A percentile compares a stretch with the other conserved stretches of the same genome.
phyloP scores from a whole-genome alignment of 2,888 invertebrate genomes.

The Amiota minor region DNA sequence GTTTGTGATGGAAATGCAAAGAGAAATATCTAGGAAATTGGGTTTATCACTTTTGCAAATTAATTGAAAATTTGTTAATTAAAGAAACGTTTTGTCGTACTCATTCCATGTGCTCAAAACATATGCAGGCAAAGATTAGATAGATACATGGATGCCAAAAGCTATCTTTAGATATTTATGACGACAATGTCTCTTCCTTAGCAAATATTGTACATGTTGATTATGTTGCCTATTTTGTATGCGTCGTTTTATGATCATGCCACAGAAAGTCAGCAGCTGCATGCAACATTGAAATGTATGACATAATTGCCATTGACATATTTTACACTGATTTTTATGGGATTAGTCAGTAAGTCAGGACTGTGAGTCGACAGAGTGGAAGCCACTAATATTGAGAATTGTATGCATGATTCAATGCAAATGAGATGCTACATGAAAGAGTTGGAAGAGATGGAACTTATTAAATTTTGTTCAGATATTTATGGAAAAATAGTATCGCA shows the following conservation, averaged over 20 bases:
- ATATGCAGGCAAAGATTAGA: slow-evolving; percentile 1
- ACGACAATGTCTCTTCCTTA: too few species aligned
- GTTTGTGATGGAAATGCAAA: slow-evolving; percentile 33
- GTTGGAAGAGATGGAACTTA: too few species aligned
- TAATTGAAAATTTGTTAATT: slow-evolving; percentile 54
- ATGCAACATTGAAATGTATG: slow-evolving; percentile 55
- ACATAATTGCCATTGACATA: slow-evolving; percentile 56
- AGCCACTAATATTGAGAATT: too few species aligned
- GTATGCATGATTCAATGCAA: too few species aligned
- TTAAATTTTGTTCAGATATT: too few species aligned
- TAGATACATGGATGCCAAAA: neutral
- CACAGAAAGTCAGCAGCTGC: slow-evolving; percentile 32
- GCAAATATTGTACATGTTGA: too few species aligned
- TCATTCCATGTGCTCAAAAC: neutral
- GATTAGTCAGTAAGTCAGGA: slow-evolving; percentile 43
- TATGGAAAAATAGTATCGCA: too few species aligned
- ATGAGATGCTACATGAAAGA: too few species aligned
- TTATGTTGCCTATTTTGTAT: too few species aligned
- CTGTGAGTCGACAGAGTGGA: slow-evolving; percentile 21
- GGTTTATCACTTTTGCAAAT: slow-evolving; percentile 49
- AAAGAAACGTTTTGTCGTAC: slow-evolving; percentile 43
- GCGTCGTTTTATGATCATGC: neutral
- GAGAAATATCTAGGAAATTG: slow-evolving; percentile 20
- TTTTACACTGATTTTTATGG: slow-evolving; percentile 44
- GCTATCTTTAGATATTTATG: neutral